Conservation (phyloP, 2,888 invertebrate genomes). For the Clostera curtula region DNA sequence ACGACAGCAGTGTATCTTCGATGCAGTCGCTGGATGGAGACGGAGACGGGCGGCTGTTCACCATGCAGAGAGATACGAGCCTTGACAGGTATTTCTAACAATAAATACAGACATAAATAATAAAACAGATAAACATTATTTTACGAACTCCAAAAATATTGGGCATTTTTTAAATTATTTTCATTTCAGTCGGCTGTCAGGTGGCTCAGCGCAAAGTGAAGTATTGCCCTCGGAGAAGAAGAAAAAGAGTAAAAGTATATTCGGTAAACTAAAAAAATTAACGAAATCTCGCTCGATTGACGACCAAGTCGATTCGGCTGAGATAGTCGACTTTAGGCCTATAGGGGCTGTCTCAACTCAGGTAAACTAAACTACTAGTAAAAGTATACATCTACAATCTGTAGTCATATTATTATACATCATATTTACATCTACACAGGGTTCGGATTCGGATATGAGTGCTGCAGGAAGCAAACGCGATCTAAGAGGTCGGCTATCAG, state of each 20-base stretch:
- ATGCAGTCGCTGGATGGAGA: slow-evolving; percentile 85
- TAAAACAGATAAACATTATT: too few relatives aligned
- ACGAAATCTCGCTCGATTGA: slow-evolving; percentile 90
- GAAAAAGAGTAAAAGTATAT: slow-evolving; percentile 87
- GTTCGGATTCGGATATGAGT: slow-evolving; percentile 83
- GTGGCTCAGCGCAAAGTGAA: slow-evolving; percentile 90
- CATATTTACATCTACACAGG: slow-evolving; percentile 43
- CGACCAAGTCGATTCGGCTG: slow-evolving; percentile 70
- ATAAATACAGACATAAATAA: background rate
- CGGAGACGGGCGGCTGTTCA: slow-evolving; percentile 74
- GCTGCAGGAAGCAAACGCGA: slow-evolving; percentile 83
- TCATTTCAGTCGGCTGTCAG: slow-evolving; percentile 79
- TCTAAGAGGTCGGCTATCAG: slow-evolving; percentile 85
- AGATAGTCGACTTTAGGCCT: slow-evolving; percentile 61
- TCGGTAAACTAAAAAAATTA: slow-evolving; percentile 88
- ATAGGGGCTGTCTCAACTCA: slow-evolving; percentile 75
- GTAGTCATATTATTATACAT: background rate
- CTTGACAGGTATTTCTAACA: slow-evolving; percentile 77
- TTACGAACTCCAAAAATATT: too few relatives aligned
- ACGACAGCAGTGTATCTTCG: slow-evolving; percentile 90
- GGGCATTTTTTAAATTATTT: background rate
- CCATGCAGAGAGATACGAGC: slow-evolving; percentile 82
- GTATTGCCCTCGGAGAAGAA: slow-evolving; percentile 84
- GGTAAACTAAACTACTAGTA: slow-evolving; percentile 23
- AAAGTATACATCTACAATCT: background rate